Conservation (phyloP, 2,113 vertebrate species). For the Xenopus borealis region DNA sequence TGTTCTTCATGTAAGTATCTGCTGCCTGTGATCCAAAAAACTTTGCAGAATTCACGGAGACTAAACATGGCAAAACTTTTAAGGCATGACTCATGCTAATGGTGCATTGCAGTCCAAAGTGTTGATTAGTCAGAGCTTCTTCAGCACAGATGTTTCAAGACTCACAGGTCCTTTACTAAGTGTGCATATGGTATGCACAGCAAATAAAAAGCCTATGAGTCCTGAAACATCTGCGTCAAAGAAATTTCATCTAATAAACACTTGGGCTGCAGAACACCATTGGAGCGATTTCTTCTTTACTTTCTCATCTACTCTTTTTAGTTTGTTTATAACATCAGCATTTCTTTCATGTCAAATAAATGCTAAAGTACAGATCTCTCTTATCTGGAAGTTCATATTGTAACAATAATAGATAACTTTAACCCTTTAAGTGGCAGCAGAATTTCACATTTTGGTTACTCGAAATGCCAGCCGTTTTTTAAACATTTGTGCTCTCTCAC, state of each 20-base stretch:
- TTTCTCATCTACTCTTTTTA: neutral
- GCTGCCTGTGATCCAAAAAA: neutral
- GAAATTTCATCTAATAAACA: neutral
- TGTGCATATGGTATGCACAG: neutral
- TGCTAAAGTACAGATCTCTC: neutral
- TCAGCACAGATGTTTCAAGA: neutral
- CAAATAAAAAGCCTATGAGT: neutral
- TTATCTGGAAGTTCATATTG: too few species aligned
- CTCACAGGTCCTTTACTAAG: neutral
- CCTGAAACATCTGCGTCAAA: neutral
- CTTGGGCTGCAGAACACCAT: neutral
- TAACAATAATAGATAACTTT: too few species aligned
- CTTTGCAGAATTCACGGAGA: neutral
- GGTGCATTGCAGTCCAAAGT: neutral
- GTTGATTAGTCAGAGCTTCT: neutral
- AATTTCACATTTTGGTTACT: too few species aligned
- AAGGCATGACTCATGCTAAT: neutral
- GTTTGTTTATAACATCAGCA: neutral
- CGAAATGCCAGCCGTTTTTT: too few species aligned
- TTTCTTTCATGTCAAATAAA: neutral
- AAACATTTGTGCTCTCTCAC: too few species aligned
- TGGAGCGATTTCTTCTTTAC: neutral
- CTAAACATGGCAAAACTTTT: neutral
- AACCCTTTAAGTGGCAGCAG: too few species aligned
- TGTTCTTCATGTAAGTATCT: too few species aligned